These are phyloP conservation scores for Lagria hirta DNA, from an alignment of 2,888 invertebrate species.

Conservation along the genomic window DNA sequence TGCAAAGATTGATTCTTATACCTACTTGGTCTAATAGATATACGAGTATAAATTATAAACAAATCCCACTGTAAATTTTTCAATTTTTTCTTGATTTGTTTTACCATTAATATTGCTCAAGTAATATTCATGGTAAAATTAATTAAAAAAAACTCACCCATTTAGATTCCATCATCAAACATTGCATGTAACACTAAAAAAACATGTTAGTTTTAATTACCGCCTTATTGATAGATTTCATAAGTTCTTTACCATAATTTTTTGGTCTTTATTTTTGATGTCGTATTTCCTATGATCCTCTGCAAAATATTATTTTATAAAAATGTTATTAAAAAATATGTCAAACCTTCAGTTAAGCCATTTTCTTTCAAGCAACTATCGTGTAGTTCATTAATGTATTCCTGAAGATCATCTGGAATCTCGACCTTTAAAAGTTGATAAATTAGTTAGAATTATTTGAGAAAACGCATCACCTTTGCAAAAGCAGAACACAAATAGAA, in stretches of 20 bases:
- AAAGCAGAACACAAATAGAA: neutral
- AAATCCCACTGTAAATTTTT: no score
- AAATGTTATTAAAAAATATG: slow-evolving; percentile 2
- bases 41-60: no score
- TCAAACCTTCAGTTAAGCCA: slow-evolving; percentile 37
- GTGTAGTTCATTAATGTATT: slow-evolving; percentile 39
- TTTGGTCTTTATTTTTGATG: slow-evolving; percentile 35
- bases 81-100: no score
- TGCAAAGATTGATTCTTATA: no score
- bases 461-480: neutral
- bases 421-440: no score
- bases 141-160: slow-evolving; percentile 43
- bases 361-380: slow-evolving; percentile 32
- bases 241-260: slow-evolving; percentile 35
- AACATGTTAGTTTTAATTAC: neutral
- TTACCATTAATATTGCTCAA: no score
- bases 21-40: no score
- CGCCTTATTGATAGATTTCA: neutral
- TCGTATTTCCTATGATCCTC: slow-evolving; percentile 38
- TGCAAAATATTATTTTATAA: slow-evolving; percentile 20
- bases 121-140: no score
- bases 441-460: neutral
- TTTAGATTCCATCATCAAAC: slow-evolving; percentile 43
- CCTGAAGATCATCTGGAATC: slow-evolving; percentile 35
- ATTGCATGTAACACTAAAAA: slow-evolving; percentile 48